A percentile compares a stretch with the other conserved stretches of the same genome.
Evolutionary conservation across 2,888 invertebrate genomes (phyloP).

Genomic region (Apodemia mormo): DNA sequence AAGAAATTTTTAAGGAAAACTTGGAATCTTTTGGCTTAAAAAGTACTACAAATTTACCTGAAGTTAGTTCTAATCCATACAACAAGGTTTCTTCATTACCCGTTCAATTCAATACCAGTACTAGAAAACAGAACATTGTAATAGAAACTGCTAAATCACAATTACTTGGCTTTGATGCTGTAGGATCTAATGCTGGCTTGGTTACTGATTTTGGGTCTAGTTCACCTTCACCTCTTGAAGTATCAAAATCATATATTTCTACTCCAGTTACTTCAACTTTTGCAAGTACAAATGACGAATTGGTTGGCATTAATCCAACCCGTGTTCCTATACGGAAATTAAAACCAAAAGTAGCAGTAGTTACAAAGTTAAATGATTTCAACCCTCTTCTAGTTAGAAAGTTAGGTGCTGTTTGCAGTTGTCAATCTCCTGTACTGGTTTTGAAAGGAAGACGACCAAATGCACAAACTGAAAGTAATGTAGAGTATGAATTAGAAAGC

Average conservation of each 20-base stretch:
- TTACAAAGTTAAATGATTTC: conserved; percentile 86
- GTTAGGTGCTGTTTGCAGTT: conserved; percentile 88
- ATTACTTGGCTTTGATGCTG: conserved; percentile 70
- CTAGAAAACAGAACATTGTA: conserved; percentile 67
- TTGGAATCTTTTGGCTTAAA: conserved; percentile 56
- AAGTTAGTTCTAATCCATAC: conserved; percentile 58
- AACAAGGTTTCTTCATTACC: conserved; percentile 52
- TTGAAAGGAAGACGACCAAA: conserved; percentile 73
- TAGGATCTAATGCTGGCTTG: conserved; percentile 71
- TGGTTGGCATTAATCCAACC: conserved; percentile 64
- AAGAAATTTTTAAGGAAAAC: conserved; percentile 43
- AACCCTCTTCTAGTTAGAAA: conserved; percentile 87
- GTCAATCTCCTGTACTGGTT: conserved; percentile 81
- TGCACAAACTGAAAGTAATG: conserved; percentile 43
- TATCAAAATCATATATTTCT: conserved; percentile 39
- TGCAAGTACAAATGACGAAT: conserved; percentile 32
- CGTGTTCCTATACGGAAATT: conserved; percentile 54
- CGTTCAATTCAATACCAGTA: conserved; percentile 19
- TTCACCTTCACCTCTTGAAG: conserved; percentile 44
- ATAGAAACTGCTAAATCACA: conserved; percentile 70
- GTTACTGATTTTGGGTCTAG: conserved; percentile 62
- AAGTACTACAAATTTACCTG: conserved; percentile 43
- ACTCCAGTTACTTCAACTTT: conserved; percentile 43
- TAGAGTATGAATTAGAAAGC: conserved; percentile 43
- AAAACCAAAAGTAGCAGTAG: conserved; percentile 80